These are phyloP conservation scores for Lepeophtheirus salmonis DNA, from an alignment of 1,140 invertebrate species.

Conservation along the genomic window DNA sequence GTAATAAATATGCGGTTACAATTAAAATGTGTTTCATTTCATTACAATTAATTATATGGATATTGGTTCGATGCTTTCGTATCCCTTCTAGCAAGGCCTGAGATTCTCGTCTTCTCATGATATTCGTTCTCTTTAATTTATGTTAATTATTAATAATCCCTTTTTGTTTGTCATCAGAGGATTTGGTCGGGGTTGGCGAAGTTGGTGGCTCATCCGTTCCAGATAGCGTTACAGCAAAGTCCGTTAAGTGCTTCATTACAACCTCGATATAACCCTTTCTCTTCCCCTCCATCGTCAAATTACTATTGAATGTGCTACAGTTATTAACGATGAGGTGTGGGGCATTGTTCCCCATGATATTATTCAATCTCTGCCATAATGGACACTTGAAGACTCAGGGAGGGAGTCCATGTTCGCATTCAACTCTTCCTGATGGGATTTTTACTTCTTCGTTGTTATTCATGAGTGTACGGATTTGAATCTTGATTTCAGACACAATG, in stretches of 20 bases:
- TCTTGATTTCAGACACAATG: constrained; percentile 1
- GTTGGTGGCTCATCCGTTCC: neutral
- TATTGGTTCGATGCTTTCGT: neutral
- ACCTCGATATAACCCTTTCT: constrained; percentile 7
- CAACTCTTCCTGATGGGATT: neutral
- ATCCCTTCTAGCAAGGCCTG: constrained; percentile 11
- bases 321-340: neutral
- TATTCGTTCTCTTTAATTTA: constrained; percentile 18
- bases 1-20: no score
- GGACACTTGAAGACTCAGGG: neutral
- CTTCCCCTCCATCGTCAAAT: neutral
- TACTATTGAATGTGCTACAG: neutral
- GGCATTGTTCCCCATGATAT: neutral
- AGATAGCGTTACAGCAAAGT: constrained; percentile 7
- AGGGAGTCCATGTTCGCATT: neutral
- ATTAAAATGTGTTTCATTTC: no score
- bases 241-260: constrained; percentile 3
- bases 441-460: constrained; percentile 13
- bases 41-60: no score
- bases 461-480: constrained; percentile 8
- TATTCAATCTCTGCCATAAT: no score
- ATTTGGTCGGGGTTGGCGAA: no score
- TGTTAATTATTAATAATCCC: constrained; percentile 8
- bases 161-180: no score
- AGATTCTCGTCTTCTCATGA: constrained; percentile 15